These are phyloP conservation scores for Drosophila repletoides DNA, from an alignment of 1,140 invertebrate species.

Conservation along the genomic window DNA sequence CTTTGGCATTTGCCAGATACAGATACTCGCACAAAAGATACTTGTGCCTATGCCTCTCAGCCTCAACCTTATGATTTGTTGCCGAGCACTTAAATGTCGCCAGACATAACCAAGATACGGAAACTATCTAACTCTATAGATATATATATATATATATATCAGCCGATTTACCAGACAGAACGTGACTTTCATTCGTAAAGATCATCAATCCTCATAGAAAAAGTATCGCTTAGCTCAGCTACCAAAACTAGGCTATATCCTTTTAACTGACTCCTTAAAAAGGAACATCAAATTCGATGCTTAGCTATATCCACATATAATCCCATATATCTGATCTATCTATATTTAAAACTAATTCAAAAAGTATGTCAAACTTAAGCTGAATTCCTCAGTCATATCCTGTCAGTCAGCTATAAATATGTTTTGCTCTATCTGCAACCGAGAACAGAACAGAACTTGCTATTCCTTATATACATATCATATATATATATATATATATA, in stretches of 20 bases:
- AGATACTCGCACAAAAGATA: constrained; percentile 20
- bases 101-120: constrained; percentile 3
- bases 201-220: too few relatives aligned
- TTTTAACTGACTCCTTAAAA: too few relatives aligned
- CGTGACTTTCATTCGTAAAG: too few relatives aligned
- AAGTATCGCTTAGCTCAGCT: neutral
- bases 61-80: constrained; percentile 34
- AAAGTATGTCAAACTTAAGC: constrained; percentile 2
- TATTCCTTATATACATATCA: constrained; percentile 6
- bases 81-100: constrained; percentile 12
- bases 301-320: too few relatives aligned
- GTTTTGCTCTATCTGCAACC: constrained; percentile 1
- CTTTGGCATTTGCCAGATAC: constrained; percentile 41
- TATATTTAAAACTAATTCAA: neutral
- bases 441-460: constrained; percentile 13
- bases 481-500: neutral
- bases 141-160: too few relatives aligned
- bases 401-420: neutral
- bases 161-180: too few relatives aligned
- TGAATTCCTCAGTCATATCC: neutral
- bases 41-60: constrained; percentile 15
- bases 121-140: neutral
- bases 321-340: too few relatives aligned
- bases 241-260: neutral
- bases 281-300: too few relatives aligned